Conservation (phyloP, 2,113 vertebrate species). For the Anoura caudifer region DNA sequence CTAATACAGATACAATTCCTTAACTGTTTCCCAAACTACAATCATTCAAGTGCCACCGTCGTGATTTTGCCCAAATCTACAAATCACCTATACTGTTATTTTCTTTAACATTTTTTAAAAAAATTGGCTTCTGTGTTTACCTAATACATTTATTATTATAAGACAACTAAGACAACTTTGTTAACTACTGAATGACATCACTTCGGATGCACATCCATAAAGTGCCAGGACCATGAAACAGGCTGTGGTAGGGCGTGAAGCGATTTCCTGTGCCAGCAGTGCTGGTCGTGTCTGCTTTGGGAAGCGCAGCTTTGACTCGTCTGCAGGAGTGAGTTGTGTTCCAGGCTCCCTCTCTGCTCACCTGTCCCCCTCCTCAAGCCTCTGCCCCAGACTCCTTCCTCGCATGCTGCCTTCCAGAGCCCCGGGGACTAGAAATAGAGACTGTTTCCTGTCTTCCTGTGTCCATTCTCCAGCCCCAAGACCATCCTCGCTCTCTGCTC, state of each 20-base stretch:
- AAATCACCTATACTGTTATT: not conserved
- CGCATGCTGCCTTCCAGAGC: not conserved
- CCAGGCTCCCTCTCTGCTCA: not conserved
- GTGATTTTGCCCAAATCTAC: not conserved
- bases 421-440: not conserved
- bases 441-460: not conserved
- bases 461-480: not conserved
- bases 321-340: not conserved
- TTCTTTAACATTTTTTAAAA: not conserved
- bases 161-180: not conserved
- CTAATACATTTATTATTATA: not conserved
- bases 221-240: not conserved
- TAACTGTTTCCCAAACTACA: not conserved
- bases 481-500: not conserved
- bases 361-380: not conserved
- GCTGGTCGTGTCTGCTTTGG: not conserved
- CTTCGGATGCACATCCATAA: not conserved
- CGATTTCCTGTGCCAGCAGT: not conserved
- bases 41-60: not conserved
- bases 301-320: rapidly evolving
- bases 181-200: not conserved
- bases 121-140: not conserved
- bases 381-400: not conserved
- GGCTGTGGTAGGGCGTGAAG: not conserved
- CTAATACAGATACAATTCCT: not conserved